phyloP scores from a whole-genome alignment of 2,888 invertebrate genomes.

The Antheraea assamensis region DNA sequence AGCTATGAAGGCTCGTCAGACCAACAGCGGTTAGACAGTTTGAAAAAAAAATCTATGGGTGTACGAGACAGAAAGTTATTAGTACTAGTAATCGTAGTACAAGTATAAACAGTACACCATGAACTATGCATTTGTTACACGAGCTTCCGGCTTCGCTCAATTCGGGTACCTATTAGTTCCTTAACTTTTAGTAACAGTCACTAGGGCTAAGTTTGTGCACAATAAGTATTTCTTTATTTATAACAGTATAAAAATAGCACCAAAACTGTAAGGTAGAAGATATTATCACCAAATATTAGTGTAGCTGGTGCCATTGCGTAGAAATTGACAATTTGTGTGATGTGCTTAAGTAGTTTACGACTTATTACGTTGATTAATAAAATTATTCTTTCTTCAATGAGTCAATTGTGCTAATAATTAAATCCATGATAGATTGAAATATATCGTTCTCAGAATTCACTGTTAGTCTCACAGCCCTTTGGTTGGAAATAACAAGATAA shows the following conservation, averaged over 20 bases:
- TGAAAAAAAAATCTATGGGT: no score
- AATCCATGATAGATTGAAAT: background rate
- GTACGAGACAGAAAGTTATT: no score
- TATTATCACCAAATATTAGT: background rate
- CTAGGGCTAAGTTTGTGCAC: no score
- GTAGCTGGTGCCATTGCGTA: background rate
- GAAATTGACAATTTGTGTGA: background rate
- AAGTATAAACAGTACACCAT: background rate
- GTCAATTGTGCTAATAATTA: background rate
- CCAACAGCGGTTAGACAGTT: no score
- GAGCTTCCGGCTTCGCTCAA: background rate
- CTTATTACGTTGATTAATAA: no score
- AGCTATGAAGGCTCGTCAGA: no score
- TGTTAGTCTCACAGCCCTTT: constrained; percentile 36
- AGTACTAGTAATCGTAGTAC: no score
- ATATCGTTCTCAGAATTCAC: constrained; percentile 26
- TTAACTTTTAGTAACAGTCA: no score
- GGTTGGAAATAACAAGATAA: constrained; percentile 1
- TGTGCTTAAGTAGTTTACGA: background rate
- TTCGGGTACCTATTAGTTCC: no score
- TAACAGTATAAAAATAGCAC: no score
- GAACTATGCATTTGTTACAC: background rate
- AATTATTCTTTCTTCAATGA: no score
- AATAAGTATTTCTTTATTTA: no score
- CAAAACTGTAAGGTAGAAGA: background rate